Base-by-base conservation (phyloP, 2,797 vertebrate species). In the Bradypus variegatus region DNA sequence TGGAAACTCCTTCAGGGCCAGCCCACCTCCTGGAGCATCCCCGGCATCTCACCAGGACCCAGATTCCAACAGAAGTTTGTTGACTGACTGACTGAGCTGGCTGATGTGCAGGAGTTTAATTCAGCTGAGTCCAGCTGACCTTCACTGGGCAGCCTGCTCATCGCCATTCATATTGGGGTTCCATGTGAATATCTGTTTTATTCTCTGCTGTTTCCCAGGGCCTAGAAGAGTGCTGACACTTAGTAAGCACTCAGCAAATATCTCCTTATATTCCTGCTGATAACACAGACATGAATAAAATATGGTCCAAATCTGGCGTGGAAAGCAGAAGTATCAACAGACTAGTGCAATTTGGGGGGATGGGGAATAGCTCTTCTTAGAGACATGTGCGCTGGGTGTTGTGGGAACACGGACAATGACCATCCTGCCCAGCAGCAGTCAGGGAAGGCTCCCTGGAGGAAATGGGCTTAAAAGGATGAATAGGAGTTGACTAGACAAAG, bases 361-460 rank as follows among this genome's bases (percentile, higher is more conserved):
- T 16, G 50, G 36, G 55, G 67, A 60, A 5, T 16, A 0, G 21
- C 48, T 60, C 64, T 45, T 31, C 65, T 69, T 36, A 69, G 36
- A 55, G n/a, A 41, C 64, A 81, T 16, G 31, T 31, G 50, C 5
- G 38, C 4, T 3, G 21, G 41, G 50, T 29, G 5, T n/a, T 33
- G 12, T 31, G 48, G 75, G 29, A 33, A 48, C 10, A 72, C 1
- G 50, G 69, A 25, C 33, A 53, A 72, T 18, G 19, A 6, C 58
- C 4, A 3, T 29, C 31, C 62, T 64, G 77, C 38, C 55, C 53
- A 48, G 48, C 3, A 33, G 48, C 72, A 50, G 41, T 64, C 69
- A 83, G 65, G 41, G 67, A n/a, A 84, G 73, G 8, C 91, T 89
- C 89, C 62, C 78, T 79, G 70, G 87, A 78, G 78, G 41, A 72